Base-by-base conservation (phyloP, 2,797 vertebrate genomes). In the Pangasius larnaudii region DNA sequence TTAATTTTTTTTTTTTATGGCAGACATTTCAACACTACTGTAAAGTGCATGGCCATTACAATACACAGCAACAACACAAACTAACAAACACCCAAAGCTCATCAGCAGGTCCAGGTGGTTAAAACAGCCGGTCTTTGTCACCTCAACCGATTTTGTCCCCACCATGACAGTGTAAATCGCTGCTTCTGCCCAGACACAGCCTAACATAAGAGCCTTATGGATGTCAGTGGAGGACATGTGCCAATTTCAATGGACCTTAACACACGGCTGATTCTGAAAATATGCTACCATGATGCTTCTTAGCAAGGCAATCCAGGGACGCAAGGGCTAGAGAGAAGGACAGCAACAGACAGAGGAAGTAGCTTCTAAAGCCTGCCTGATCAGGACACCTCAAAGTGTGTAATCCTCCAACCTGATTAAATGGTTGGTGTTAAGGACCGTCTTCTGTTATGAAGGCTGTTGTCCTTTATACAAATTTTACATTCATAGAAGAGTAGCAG, bases 191-290 rank as follows among this genome's bases (percentile, higher is more conserved):
- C 74, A 85, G 89, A 89, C 93, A 91, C 92, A 88, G 96, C 74
- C 96, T 92, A 94, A 91, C 86, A 92, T 97, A 97, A 97, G 96
- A 96, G 96, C 49, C 94, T 97, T 97, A 97, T 65, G 42, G 84
- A 93, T 96, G 95, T 95, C 95, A 96, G 93, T 87, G 82, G 93
- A 97, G 96, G 96, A 96, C 96, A 96, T 94, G 93, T 95, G 94
- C 94, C 94, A 91, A 93, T 91, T 94, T 94, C 93, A 94, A 94
- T 93, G 93, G 92, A 95, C 95, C 90, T 94, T 93, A 93, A 92
- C 93, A 84, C 92, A 92, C 91, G 91, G 92, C 93, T 93, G 93
- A 93, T 91, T 93, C 94, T 93, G 89, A 92, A 93, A 94, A 95
- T 93, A 94, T 91, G 92, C 93, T 94, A 93, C 91, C 86, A 86